Base-by-base conservation (phyloP, 1,140 invertebrate species). In the Frieseomelitta varia region DNA sequence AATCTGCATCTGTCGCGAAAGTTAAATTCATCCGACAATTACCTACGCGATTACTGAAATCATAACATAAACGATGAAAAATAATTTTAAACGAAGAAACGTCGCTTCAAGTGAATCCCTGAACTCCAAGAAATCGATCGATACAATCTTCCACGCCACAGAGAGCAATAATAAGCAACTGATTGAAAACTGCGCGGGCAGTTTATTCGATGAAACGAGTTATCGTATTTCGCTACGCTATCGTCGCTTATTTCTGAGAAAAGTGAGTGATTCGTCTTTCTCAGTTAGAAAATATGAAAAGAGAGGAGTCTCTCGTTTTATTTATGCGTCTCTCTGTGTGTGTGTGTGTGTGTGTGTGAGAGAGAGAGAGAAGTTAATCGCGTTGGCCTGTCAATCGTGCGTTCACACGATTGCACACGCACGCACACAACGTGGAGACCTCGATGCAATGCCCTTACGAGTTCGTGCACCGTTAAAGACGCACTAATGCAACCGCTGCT, bases 311-410 rank as follows among this genome's bases (percentile, higher is more conserved):
- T 39, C 39, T 39, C 39, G 6, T 39, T 39, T 39, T 39, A 6
- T 39, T 4, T 39, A 14, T 21, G 30, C 24, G 14, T n/a, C n/a
- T n/a, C n/a, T n/a, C n/a, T 39, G 2, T 27, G 4, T 19, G 24
- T 39, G 58, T 76, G 21, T 21, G 30, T 34, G 14, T 39, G 2
- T 27, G 4, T 19, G 24, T 39, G 58, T 76, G 34, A 21, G 85
- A 85, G 4, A 27, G 24, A 39, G 58, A 82, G 34, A 21, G 85
- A 85, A 90, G 76, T 91, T 89, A 91, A 93, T 93, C 90, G 85
- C 88, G 86, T 92, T 90, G 90, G 87, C 90, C 91, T 88, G 89
- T 92, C 91, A 92, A 92, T 93, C 85, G 85, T 79, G 12, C 58
- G 75, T 71, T 77, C 21, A n/a, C 58, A 61, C 65, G 63, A 30